Conservation (phyloP, 2,113 vertebrate genomes). For the Corythornis madagascariensis region DNA sequence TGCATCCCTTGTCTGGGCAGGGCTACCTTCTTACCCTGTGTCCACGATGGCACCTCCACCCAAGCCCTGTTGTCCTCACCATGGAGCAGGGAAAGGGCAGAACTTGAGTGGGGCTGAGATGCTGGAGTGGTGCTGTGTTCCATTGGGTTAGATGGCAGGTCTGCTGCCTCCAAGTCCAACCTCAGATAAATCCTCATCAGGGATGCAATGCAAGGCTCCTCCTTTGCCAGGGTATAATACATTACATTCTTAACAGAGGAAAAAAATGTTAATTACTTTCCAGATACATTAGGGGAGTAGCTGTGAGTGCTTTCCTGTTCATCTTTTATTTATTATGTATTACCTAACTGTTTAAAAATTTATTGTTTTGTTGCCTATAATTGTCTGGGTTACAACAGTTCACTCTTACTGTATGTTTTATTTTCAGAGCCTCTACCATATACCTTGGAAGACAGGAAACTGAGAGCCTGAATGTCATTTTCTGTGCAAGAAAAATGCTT, state of each 20-base stretch:
- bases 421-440: slow-evolving; percentile 45
- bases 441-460: slow-evolving; percentile 48
- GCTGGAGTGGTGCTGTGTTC: neutral
- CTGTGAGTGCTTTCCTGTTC: slow-evolving; percentile 57
- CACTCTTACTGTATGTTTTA: slow-evolving; percentile 45
- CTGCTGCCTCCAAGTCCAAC: neutral
- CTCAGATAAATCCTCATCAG: slow-evolving; percentile 41
- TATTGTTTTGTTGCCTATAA: slow-evolving; percentile 67
- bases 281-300: slow-evolving; percentile 63
- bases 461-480: slow-evolving; percentile 14
- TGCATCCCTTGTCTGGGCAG: neutral
- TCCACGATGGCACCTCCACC: fast-evolving
- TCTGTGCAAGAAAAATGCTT: slow-evolving; percentile 40
- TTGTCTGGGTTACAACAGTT: slow-evolving; percentile 61
- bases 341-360: slow-evolving; percentile 77
- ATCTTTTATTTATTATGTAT: slow-evolving; percentile 79
- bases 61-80: fast-evolving
- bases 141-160: neutral
- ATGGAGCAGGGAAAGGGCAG: neutral
- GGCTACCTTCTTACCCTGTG: fast-evolving
- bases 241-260: slow-evolving; percentile 15
- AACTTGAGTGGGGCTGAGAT: fast-evolving
- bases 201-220: slow-evolving; percentile 3
- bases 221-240: slow-evolving; percentile 40
- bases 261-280: slow-evolving; percentile 71